Evolutionary conservation across 92 coral and sea anemone genomes (phyloP).

Genomic region (Zoanthus solanderi): DNA sequence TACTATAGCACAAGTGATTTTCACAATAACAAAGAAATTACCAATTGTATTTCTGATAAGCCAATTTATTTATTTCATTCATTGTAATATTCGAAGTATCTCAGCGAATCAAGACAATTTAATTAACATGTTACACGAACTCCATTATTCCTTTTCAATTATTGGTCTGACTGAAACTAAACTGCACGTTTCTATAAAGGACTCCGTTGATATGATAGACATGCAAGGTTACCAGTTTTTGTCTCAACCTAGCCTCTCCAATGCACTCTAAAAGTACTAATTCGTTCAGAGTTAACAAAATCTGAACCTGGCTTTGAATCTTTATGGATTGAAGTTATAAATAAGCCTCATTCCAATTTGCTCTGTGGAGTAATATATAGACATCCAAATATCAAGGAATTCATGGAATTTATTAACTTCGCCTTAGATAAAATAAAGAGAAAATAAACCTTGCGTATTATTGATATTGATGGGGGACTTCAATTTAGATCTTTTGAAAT

Average conservation of each 20-base stretch:
- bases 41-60: too few species aligned
- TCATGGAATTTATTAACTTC: background rate
- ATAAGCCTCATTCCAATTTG: background rate
- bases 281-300: background rate
- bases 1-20: too few species aligned
- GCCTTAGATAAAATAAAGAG: background rate
- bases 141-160: too few species aligned
- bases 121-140: too few species aligned
- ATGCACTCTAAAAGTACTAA: background rate
- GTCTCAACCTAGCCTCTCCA: background rate
- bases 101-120: too few species aligned
- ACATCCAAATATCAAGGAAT: background rate
- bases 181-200: too few species aligned
- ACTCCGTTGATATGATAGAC: too few species aligned
- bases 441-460: background rate
- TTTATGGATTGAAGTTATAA: conserved; percentile 3
- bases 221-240: too few species aligned
- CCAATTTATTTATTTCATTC: too few species aligned
- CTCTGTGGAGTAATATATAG: background rate
- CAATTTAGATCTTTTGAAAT: background rate
- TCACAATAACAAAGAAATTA: too few species aligned
- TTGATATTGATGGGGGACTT: background rate
- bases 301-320: conserved; percentile 2
- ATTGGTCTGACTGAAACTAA: too few species aligned
- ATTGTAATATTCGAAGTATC: too few species aligned